phyloP scores from a whole-genome alignment of 2,797 vertebrate species.

The Sarcoramphus papa region DNA sequence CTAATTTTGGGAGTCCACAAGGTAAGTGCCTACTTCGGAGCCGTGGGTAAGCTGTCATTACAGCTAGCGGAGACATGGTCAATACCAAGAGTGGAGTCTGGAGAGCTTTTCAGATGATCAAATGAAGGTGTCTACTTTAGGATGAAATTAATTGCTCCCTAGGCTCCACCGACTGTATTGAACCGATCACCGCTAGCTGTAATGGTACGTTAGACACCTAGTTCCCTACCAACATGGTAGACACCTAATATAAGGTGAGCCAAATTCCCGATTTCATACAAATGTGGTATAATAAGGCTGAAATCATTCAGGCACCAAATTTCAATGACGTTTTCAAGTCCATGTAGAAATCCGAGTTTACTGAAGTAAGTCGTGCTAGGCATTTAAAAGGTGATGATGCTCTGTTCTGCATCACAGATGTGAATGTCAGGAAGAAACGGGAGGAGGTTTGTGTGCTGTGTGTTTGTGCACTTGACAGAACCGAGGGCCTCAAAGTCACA shows the following conservation, averaged over 20 bases:
- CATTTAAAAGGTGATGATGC: neutral
- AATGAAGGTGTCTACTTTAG: neutral
- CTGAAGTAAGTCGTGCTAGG: neutral
- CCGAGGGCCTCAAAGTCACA: neutral
- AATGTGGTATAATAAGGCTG: neutral
- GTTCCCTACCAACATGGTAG: no score
- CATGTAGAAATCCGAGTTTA: neutral
- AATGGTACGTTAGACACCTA: no score
- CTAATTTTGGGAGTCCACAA: fast-evolving
- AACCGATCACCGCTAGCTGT: fast-evolving
- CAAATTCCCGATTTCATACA: neutral
- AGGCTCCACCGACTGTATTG: fast-evolving
- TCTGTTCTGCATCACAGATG: neutral
- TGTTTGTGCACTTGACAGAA: neutral
- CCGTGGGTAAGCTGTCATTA: no score
- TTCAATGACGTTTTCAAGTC: neutral
- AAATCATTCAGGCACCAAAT: neutral
- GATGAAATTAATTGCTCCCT: neutral
- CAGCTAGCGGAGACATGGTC: fast-evolving
- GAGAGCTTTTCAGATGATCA: neutral
- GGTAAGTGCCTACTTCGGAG: neutral
- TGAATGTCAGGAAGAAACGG: neutral
- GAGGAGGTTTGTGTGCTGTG: fast-evolving
- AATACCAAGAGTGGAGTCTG: fast-evolving
- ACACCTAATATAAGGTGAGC: fast-evolving